A percentile compares a stretch with the other conserved stretches of the same genome.
phyloP scores from a whole-genome alignment of 2,888 invertebrate species.

The Platycnemis pennipes region DNA sequence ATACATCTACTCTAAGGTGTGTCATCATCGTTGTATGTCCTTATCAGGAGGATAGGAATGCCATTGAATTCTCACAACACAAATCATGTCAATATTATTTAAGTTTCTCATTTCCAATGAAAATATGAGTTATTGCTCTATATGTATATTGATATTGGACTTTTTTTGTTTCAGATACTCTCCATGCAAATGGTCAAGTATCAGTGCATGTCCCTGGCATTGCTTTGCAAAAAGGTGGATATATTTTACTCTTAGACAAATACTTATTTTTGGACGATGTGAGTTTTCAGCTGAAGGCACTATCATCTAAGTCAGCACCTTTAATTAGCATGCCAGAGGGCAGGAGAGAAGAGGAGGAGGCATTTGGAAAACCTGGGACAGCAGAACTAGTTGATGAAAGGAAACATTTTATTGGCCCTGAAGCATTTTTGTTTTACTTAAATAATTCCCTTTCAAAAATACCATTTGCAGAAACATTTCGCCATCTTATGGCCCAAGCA shows the following conservation, averaged over 20 bases:
- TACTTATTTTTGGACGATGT: constrained; percentile 48
- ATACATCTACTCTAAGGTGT: no score
- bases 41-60: no score
- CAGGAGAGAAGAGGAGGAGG: neutral
- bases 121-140: neutral
- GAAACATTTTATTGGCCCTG: neutral
- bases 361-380: neutral
- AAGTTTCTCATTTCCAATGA: neutral
- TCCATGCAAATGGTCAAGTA: constrained; percentile 16
- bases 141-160: neutral
- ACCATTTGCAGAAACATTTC: constrained; percentile 53
- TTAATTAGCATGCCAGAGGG: constrained; percentile 27
- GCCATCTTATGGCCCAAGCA: neutral
- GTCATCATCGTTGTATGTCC: no score
- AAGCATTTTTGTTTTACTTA: constrained; percentile 39
- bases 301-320: constrained; percentile 11
- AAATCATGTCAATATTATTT: no score
- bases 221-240: constrained; percentile 45
- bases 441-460: constrained; percentile 39
- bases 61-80: no score
- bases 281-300: constrained; percentile 19
- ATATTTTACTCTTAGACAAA: constrained; percentile 45
- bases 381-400: neutral
- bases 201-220: constrained; percentile 32
- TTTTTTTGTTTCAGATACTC: neutral